Conservation (phyloP, 2,797 vertebrate genomes). For the Toxotes lorentzi region DNA sequence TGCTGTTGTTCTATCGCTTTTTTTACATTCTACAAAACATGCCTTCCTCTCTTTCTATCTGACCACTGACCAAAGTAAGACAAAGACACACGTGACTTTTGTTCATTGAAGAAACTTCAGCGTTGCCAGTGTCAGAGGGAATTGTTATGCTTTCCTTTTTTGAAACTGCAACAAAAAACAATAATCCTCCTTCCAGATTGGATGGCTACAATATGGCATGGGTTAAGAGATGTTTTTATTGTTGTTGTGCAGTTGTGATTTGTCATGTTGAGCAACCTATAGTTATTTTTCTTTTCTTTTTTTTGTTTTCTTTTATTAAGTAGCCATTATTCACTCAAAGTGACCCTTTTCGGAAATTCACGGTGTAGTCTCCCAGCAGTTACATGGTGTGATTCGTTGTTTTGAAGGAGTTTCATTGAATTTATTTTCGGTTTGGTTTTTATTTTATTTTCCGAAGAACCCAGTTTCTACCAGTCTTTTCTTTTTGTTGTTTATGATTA, state of each 20-base stretch:
- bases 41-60: slow-evolving; percentile 52
- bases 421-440: slow-evolving; percentile 35
- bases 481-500: slow-evolving; percentile 21
- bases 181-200: slow-evolving; percentile 17
- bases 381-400: slow-evolving; percentile 6
- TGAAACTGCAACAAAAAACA: slow-evolving; percentile 32
- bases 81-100: slow-evolving; percentile 62
- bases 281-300: slow-evolving; percentile 4
- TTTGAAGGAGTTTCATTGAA: slow-evolving; percentile 29
- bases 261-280: slow-evolving; percentile 75
- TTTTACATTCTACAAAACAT: slow-evolving; percentile 54
- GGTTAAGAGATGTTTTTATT: slow-evolving; percentile 76
- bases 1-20: slow-evolving; percentile 31
- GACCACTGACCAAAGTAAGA: slow-evolving; percentile 85
- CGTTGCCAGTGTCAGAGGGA: slow-evolving; percentile 62
- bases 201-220: slow-evolving; percentile 74
- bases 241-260: slow-evolving; percentile 72
- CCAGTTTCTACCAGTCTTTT: not conserved
- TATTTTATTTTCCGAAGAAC: slow-evolving; percentile 15
- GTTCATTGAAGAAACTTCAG: slow-evolving; percentile 75
- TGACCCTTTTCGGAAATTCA: not conserved
- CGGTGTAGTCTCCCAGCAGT: not conserved
- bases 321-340: slow-evolving; percentile 9
- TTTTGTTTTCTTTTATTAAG: not conserved
- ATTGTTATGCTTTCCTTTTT: slow-evolving; percentile 54